Evolutionary conservation across 1,140 invertebrate species (phyloP), one percentile per base, ranked within the genome.

Genomic region (Thereuonema tuberculata): DNA sequence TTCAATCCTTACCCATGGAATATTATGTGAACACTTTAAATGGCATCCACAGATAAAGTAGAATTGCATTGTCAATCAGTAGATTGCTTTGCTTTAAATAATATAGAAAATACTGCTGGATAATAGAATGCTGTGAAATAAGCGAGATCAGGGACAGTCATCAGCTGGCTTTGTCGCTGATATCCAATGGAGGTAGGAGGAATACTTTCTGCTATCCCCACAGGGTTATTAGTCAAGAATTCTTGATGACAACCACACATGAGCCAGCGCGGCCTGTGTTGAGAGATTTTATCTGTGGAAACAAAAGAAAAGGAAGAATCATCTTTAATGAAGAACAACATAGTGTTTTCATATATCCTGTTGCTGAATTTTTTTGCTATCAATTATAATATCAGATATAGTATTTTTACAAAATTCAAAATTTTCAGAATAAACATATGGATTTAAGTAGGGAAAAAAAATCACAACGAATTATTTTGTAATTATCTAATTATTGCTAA

Each of bases 241-340:
- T 54, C 59, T 69, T 70, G 15, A 78, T 69, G 49, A 78, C 80
- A 28, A 92, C 85, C n/a, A 92, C 83, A 69, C 89, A 90, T 50
- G 89, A 86, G 57, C 89, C 89, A 53, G 89, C 89, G 62, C 89
- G 78, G 43, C 87, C 87, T 27, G 82, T 84, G 66, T 81, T 83
- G 49, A 93, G 75, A 17, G 85, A 80, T 28, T 87, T 78, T 60
- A 89, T 76, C 80, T 82, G 68, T 50, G 47, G 25, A 68, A 68
- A 63, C 53, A 66, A 12, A 67, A 61, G 56, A 29, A 49, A 20
- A 50, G 5, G 48, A 24, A 24, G 21, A 50, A 50, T n/a, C 9
- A 43, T 12, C 37, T 43, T 43, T 43, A 12, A 9, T n/a, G 9
- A 12, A 9, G n/a, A 43, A n/a, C n/a, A 43, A 43, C 37, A 43